Evolutionary conservation across 2,113 vertebrate genomes (phyloP), one percentile per base, ranked within the genome.

Genomic region (Lepus timidus): DNA sequence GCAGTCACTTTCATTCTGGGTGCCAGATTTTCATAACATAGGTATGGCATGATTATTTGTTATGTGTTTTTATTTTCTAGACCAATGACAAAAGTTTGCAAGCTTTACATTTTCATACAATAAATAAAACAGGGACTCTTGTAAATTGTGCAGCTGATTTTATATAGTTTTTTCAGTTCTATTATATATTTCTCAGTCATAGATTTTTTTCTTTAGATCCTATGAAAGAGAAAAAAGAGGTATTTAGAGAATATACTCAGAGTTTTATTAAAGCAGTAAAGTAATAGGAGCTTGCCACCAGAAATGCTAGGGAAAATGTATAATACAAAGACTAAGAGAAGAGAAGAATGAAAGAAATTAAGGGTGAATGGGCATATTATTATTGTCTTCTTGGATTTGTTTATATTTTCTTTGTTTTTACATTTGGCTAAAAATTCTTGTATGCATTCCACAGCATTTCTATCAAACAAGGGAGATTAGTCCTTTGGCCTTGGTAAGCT

Each of bases 101-200:
- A 95, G 55, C 52, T 95, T 92, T 84, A n/a, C 4, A 61, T 79
- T 95, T 85, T 79, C 51, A 78, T 89, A 92, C 92, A 97, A 86
- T n/a, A 73, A 80, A 94, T 52, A 76, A 52, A 91, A 78, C n/a
- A 39, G 31, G 8, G 11, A 23, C 17, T 88, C 93, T 90, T 85
- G 1, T 16, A 93, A 96, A 84, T 78, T 79, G 70, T 52, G 3
- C 8, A 74, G n/a, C 23, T 92, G 16, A 22, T 61, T 94, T 82
- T 70, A 78, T 51, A 44, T 36, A 76, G 39, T 70, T 68, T 79
- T 87, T 74, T 81, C 51, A 67, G 33, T 76, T 87, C 36, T 84
- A 62, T 61, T 52, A 61, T 29, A n/a, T 73, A 36, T 65, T 92
- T 78, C 39, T 92, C n/a, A 27, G 22, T 70, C 51, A 85, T 1